phyloP scores from a whole-genome alignment of 2,888 invertebrate species.

The Brachyptera risi region DNA sequence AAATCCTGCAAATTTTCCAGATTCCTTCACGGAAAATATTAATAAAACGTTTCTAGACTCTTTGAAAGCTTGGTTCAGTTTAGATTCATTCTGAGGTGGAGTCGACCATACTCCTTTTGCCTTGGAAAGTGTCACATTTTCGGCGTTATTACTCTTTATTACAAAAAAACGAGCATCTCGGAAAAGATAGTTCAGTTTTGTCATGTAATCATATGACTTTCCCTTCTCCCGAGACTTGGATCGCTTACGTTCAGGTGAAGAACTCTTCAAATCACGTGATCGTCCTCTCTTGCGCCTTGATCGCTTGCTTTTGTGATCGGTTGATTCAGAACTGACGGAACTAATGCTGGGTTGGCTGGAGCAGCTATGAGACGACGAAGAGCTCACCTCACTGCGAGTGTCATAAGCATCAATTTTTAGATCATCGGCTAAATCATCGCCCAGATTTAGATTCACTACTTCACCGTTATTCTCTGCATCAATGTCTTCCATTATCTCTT shows the following conservation, averaged over 20 bases:
- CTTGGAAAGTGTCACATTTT: slow-evolving; percentile 92
- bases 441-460: slow-evolving; percentile 30
- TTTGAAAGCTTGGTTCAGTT: slow-evolving; percentile 89
- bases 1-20: slow-evolving; percentile 93
- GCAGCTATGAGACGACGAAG: slow-evolving; percentile 65
- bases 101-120: slow-evolving; percentile 98
- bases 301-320: slow-evolving; percentile 44
- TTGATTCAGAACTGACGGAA: slow-evolving; percentile 68
- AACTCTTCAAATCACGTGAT: slow-evolving; percentile 35
- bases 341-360: slow-evolving; percentile 73
- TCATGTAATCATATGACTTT: slow-evolving; percentile 79
- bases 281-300: slow-evolving; percentile 32
- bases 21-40: slow-evolving; percentile 97
- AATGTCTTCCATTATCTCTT: slow-evolving; percentile 28
- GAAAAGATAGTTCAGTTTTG: slow-evolving; percentile 90
- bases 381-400: slow-evolving; percentile 85
- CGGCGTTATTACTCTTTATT: slow-evolving; percentile 96
- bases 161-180: slow-evolving; percentile 91
- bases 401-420: slow-evolving; percentile 61
- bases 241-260: slow-evolving; percentile 44
- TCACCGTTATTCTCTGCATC: slow-evolving; percentile 30
- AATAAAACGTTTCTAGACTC: slow-evolving; percentile 91
- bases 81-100: slow-evolving; percentile 92
- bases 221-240: slow-evolving; percentile 45
- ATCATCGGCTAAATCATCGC: slow-evolving; percentile 73